phyloP scores from a whole-genome alignment of 2,888 invertebrate species.

The Sesamia inferens region DNA sequence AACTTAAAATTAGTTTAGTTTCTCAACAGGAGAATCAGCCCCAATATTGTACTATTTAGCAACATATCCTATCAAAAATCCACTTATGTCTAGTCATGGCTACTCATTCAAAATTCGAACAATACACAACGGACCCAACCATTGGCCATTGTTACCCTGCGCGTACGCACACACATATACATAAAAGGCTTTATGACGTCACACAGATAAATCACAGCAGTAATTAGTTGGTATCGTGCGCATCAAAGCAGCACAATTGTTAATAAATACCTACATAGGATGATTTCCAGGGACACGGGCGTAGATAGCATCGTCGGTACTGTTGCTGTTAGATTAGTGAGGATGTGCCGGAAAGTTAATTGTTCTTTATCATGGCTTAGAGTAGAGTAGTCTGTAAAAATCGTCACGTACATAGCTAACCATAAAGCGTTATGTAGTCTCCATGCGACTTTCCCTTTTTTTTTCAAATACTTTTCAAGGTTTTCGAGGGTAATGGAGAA shows the following conservation, averaged over 20 bases:
- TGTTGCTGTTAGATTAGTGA: slow-evolving; percentile 55
- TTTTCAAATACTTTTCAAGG: too few species aligned
- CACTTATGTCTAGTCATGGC: slow-evolving; percentile 3
- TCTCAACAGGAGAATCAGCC: too few species aligned
- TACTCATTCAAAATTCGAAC: slow-evolving; percentile 39
- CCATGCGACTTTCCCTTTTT: too few species aligned
- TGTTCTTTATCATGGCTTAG: too few species aligned
- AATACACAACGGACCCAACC: slow-evolving; percentile 9
- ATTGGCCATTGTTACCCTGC: slow-evolving; percentile 47
- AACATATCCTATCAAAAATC: not conserved
- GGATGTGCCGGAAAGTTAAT: slow-evolving; percentile 56
- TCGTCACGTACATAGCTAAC: too few species aligned
- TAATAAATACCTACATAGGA: slow-evolving; percentile 84
- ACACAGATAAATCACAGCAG: slow-evolving; percentile 71
- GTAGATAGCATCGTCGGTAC: slow-evolving; percentile 72
- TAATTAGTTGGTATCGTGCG: slow-evolving; percentile 81
- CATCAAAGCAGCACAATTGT: slow-evolving; percentile 81
- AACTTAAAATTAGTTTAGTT: too few species aligned
- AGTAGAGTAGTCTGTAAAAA: too few species aligned
- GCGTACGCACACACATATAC: slow-evolving; percentile 28
- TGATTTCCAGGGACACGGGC: slow-evolving; percentile 73
- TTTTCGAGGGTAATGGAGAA: too few species aligned
- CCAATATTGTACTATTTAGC: not conserved
- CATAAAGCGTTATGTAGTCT: too few species aligned
- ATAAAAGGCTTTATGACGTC: slow-evolving; percentile 57